Percentiles rank a stretch among this genome's conserved stretches.
These are phyloP conservation scores for Drosophila pectinifera DNA, from an alignment of 1,140 invertebrate species.

Conservation along the genomic window DNA sequence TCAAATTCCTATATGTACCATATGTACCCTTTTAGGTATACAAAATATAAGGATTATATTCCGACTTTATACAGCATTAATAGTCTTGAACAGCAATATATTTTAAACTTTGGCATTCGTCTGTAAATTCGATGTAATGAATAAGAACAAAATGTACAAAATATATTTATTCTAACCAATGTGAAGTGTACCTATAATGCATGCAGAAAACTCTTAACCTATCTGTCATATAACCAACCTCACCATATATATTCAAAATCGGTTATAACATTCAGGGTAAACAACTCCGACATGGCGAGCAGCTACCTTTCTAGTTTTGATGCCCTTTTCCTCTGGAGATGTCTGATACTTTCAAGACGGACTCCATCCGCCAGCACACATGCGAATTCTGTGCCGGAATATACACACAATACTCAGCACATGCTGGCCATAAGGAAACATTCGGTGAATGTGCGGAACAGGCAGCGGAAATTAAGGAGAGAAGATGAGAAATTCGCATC, in stretches of 20 bases:
- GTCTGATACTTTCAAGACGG: not conserved
- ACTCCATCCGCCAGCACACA: conserved; percentile 15
- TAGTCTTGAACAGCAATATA: no score
- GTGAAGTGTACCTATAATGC: not conserved
- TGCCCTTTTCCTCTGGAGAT: not conserved
- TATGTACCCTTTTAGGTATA: no score
- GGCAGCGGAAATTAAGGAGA: conserved; percentile 5
- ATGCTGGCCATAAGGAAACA: conserved; percentile 35
- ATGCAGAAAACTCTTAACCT: no score
- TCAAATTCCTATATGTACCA: no score
- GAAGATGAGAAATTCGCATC: conserved; percentile 19
- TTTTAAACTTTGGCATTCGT: no score
- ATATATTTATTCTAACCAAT: not conserved
- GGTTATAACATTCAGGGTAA: no score
- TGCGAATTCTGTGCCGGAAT: not conserved
- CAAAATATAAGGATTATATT: no score
- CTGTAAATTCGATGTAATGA: not conserved
- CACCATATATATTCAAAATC: no score
- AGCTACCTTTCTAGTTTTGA: not conserved
- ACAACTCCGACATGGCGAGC: not conserved
- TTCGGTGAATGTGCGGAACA: conserved; percentile 8
- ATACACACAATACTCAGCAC: conserved; percentile 21
- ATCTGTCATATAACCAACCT: no score
- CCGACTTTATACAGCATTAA: no score
- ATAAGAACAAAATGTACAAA: not conserved